These are phyloP conservation scores for Medauroidea extradentata DNA, from an alignment of 1,140 invertebrate genomes.

Conservation along the genomic window DNA sequence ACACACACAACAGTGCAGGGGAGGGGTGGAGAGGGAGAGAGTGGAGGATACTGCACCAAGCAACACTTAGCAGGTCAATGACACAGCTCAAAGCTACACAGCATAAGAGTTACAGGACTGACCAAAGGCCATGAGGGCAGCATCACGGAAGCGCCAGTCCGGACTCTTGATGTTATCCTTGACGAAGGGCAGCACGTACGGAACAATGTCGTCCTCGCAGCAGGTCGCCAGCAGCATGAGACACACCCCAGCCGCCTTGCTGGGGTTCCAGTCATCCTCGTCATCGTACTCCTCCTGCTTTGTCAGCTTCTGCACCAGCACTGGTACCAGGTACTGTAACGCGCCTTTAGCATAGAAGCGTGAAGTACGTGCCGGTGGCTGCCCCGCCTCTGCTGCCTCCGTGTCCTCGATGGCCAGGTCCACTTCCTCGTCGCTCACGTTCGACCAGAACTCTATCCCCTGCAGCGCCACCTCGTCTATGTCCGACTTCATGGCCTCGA, in stretches of 20 bases:
- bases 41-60: too few species aligned
- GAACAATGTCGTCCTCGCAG: constrained; percentile 96
- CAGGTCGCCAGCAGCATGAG: constrained; percentile 96
- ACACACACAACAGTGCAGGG: too few species aligned
- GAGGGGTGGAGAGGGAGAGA: too few species aligned
- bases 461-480: constrained; percentile 94
- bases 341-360: constrained; percentile 95
- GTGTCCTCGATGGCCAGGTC: constrained; percentile 92
- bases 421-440: constrained; percentile 98
- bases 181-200: constrained; percentile 94
- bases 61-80: too few species aligned
- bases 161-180: constrained; percentile 88
- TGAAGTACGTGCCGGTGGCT: constrained; percentile 85
- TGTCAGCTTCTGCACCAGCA: constrained; percentile 89
- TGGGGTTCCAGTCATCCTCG: constrained; percentile 99
- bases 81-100: too few species aligned
- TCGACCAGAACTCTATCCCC: constrained; percentile 99
- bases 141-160: constrained; percentile 95
- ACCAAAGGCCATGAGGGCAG: constrained; percentile 98
- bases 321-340: constrained; percentile 89
- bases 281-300: constrained; percentile 87
- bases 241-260: constrained; percentile 99
- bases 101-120: constrained; percentile 8
- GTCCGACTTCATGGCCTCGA: constrained; percentile 98
- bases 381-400: constrained; percentile 87